phyloP scores from a whole-genome alignment of 2,888 invertebrate species.

The Chymomyza caudatula region DNA sequence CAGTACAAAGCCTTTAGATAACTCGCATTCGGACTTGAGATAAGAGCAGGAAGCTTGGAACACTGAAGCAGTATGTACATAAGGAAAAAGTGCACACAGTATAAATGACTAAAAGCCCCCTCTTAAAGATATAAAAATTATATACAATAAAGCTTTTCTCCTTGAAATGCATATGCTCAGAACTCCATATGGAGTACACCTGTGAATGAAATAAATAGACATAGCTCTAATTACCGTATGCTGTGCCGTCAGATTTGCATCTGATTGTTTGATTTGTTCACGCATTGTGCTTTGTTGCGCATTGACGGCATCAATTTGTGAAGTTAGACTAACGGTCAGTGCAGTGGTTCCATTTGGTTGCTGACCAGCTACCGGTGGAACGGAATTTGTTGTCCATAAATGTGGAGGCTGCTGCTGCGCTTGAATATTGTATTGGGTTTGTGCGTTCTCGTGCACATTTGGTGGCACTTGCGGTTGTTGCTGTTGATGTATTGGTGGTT shows the following conservation, averaged over 20 bases:
- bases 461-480: constrained; percentile 39
- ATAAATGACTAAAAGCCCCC: neutral
- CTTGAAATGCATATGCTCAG: neutral
- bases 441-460: constrained; percentile 31
- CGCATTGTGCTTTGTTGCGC: constrained; percentile 90
- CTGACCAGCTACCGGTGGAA: constrained; percentile 14
- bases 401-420: constrained; percentile 48
- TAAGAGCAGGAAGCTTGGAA: neutral
- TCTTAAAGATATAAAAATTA: neutral
- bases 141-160: neutral
- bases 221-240: constrained; percentile 83
- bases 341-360: constrained; percentile 51
- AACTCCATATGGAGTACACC: constrained; percentile 24
- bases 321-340: constrained; percentile 64
- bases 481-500: constrained; percentile 70
- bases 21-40: no score
- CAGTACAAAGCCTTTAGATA: no score
- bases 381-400: constrained; percentile 46
- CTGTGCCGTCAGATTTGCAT: constrained; percentile 96
- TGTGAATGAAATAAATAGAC: constrained; percentile 18
- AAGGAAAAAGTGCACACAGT: neutral
- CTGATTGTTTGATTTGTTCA: constrained; percentile 96
- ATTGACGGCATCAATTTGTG: constrained; percentile 82
- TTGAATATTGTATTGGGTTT: constrained; percentile 39
- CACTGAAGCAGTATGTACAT: neutral